Base-by-base conservation (phyloP, 2,797 vertebrate genomes). In the Sorex maritimensis region DNA sequence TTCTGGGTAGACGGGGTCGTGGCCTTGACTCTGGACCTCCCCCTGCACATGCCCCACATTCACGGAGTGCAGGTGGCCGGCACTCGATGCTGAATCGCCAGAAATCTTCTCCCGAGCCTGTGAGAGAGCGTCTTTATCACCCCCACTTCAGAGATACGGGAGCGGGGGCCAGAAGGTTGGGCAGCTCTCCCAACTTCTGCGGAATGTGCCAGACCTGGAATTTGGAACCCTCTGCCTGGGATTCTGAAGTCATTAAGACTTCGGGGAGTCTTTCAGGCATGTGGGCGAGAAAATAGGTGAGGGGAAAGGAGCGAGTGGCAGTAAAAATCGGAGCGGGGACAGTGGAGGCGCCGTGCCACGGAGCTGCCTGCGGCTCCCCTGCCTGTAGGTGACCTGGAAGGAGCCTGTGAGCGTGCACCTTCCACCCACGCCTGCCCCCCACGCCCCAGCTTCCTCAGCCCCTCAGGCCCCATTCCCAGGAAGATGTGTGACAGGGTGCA, bases 221-320 rank as follows among this genome's bases (percentile, higher is more conserved):
- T 78, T 30, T 52, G 49, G 34, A 81, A 52, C 12, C n/a, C 21
- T 75, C 34, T 34, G 23, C 28, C 28, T 61, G 58, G 19, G 86
- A 92, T 67, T 55, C 80, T 17, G 26, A 86, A 61, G 24, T 65
- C 69, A 58, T 49, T 34, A 82, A 77, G 78, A 92, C 24, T 38
- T 63, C 0, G 0, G 17, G 58, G 44, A 23, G 41, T 41, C 6
- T 83, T 24, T 52, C 63, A 61, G 61, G 44, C 65, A 55, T 2
- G 9, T 75, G 58, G 1, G 1, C 19, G 63, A 86, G 49, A 4
- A 74, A 79, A 52, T 86, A 63, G 5, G 2, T 46, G 14, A 81
- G 68, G 26, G 30, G 30, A 21, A 74, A 26, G 23, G 19, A 15
- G 69, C 38, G 26, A 52, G 28, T 2, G 19, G 28, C 1, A 6